Evolutionary conservation across 2,113 vertebrate species (phyloP).

Genomic region (Carassius gibelio): DNA sequence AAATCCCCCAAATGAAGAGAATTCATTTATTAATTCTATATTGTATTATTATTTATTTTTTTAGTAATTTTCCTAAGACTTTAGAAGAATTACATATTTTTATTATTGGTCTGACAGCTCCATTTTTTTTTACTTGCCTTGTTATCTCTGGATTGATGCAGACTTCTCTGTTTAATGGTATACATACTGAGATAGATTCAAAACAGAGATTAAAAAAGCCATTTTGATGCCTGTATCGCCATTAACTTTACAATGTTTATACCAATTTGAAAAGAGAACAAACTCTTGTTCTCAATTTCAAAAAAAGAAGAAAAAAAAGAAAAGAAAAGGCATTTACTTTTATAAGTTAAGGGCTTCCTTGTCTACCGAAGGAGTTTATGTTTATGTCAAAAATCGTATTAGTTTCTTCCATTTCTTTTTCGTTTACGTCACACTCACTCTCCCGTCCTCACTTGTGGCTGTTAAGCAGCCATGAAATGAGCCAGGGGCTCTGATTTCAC

Average conservation of each 20-base stretch:
- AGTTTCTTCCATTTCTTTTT: slow-evolving; percentile 58
- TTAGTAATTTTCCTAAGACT: background rate
- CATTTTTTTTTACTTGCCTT: background rate
- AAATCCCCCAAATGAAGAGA: background rate
- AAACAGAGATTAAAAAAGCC: slow-evolving; percentile 1
- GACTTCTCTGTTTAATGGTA: background rate
- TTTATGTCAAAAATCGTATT: background rate
- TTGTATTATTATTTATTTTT: no score
- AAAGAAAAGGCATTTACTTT: background rate
- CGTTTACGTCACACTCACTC: background rate
- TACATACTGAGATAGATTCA: background rate
- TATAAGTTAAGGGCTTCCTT: background rate
- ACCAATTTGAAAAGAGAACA: background rate
- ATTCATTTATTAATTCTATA: background rate
- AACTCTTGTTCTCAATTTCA: background rate
- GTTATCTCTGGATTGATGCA: background rate
- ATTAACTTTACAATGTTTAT: background rate
- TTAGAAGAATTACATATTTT: background rate
- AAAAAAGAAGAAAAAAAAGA: background rate
- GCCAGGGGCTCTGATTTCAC: slow-evolving; percentile 65
- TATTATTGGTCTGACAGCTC: no score
- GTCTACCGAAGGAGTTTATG: slow-evolving; percentile 2
- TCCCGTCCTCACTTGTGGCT: slow-evolving; percentile 33
- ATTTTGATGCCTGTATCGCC: background rate
- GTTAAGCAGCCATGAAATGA: slow-evolving; percentile 69